Conservation (phyloP, 2,113 vertebrate species). For the Proteles cristata region DNA sequence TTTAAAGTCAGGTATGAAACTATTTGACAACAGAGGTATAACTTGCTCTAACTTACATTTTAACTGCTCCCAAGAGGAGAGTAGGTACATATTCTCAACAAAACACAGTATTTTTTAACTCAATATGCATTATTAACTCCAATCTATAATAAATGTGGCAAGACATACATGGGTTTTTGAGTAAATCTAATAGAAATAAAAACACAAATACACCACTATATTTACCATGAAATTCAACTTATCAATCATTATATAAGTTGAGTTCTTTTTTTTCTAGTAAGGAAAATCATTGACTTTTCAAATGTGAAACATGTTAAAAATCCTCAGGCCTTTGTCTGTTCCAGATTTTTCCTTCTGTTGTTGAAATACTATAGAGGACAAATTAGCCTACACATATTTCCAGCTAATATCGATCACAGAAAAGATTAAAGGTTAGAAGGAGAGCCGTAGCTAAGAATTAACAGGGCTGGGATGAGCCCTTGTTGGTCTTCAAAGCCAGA, state of each 20-base stretch:
- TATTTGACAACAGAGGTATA: background rate
- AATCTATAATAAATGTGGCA: conserved; percentile 15
- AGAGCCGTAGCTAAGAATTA: background rate
- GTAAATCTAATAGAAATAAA: background rate
- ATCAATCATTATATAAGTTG: background rate
- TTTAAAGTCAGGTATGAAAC: background rate
- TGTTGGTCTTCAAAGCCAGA: background rate
- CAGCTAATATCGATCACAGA: background rate
- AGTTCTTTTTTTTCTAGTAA: conserved; percentile 4
- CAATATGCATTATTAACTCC: conserved; percentile 43
- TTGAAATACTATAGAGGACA: background rate
- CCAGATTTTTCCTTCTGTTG: background rate
- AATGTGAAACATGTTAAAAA: background rate
- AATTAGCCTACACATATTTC: background rate
- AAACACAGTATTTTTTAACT: conserved; percentile 23
- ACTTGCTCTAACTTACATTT: background rate
- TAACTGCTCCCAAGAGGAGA: background rate
- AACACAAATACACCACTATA: background rate
- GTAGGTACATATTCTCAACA: background rate
- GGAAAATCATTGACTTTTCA: background rate
- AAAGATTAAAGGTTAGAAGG: background rate
- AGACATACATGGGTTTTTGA: background rate
- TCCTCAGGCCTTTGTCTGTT: background rate
- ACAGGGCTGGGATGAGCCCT: background rate
- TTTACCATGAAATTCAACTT: background rate